phyloP scores from a whole-genome alignment of 2,797 vertebrate species.

The Moxostoma hubbsi region DNA sequence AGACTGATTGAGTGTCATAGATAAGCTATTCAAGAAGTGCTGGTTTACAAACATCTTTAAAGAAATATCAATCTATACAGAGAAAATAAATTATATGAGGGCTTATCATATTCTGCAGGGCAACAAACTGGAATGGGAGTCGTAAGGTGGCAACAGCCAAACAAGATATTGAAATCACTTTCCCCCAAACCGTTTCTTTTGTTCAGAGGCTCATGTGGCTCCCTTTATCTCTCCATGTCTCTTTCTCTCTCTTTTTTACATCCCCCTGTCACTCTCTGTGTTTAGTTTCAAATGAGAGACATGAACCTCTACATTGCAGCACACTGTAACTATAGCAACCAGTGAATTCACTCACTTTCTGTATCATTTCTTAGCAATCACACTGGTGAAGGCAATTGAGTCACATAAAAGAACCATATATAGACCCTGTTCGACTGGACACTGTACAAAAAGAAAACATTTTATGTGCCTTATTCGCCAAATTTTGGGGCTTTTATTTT shows the following conservation, averaged over 20 bases:
- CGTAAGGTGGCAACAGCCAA: conserved; percentile 11
- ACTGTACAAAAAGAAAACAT: conserved; percentile 19
- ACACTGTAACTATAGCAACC: conserved; percentile 73
- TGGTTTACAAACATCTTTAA: not conserved
- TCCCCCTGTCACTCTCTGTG: conserved; percentile 28
- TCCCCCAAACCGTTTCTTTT: conserved; percentile 6
- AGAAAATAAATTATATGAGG: not conserved
- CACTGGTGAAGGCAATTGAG: conserved; percentile 45
- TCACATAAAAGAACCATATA: conserved; percentile 56
- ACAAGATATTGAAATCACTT: not conserved
- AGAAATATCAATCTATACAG: not conserved
- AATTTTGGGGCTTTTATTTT: not conserved
- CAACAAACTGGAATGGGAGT: not conserved
- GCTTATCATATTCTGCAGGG: conserved; percentile 14
- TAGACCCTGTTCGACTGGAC: conserved; percentile 51
- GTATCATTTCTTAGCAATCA: conserved; percentile 58
- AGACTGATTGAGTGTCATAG: too few species aligned
- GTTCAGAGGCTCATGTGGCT: conserved; percentile 3
- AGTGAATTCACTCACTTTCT: conserved; percentile 60
- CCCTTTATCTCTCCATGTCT: conserved; percentile 1
- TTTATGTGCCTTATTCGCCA: not conserved
- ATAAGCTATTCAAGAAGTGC: not conserved
- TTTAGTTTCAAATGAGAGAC: conserved; percentile 51
- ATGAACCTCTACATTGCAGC: conserved; percentile 56
- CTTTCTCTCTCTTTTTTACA: conserved; percentile 18